Conservation (phyloP, 1,140 invertebrate species). For the Heliothis virescens region DNA sequence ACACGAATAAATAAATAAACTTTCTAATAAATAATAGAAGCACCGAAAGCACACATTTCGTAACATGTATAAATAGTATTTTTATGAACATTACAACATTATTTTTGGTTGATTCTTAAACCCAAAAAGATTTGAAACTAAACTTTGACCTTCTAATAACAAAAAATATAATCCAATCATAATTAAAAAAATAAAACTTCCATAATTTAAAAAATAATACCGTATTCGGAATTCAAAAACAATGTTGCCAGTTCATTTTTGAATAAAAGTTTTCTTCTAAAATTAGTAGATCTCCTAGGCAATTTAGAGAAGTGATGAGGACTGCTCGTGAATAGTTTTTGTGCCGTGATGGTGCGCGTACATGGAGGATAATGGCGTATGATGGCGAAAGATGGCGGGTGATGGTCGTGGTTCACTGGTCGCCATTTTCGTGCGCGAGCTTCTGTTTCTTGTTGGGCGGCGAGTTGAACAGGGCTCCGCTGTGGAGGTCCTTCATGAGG, state of each 20-base stretch:
- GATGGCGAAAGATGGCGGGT: neutral
- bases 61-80: neutral
- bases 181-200: too few species aligned
- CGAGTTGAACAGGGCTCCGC: conserved; percentile 71
- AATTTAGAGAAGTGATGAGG: conserved; percentile 5
- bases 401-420: conserved; percentile 64
- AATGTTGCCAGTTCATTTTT: too few species aligned
- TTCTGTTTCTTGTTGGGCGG: conserved; percentile 74
- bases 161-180: too few species aligned
- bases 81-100: neutral
- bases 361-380: neutral
- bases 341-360: conserved; percentile 3
- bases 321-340: conserved; percentile 40
- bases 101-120: neutral
- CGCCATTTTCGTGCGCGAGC: conserved; percentile 68
- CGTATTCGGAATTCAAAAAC: too few species aligned
- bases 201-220: too few species aligned
- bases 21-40: neutral
- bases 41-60: conserved; percentile 6
- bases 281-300: neutral
- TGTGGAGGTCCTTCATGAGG: conserved; percentile 71
- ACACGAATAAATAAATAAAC: neutral
- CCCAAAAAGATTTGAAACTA: too few species aligned
- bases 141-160: too few species aligned
- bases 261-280: neutral